Evolutionary conservation across 2,113 vertebrate genomes (phyloP).

Genomic region (Passer domesticus): DNA sequence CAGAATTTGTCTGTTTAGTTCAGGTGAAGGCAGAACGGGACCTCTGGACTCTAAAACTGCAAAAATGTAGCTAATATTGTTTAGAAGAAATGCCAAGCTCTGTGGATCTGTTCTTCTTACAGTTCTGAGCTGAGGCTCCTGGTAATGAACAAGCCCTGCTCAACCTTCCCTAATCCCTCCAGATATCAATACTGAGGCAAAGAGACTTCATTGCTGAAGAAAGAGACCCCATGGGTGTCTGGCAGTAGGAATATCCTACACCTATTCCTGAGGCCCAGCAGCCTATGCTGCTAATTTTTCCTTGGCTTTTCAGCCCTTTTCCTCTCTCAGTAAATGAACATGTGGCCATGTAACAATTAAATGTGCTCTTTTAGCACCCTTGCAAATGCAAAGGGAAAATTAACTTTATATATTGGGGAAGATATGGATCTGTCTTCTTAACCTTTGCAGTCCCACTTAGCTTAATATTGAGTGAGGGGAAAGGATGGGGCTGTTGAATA

Average conservation of each 20-base stretch:
- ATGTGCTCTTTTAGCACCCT: conserved; percentile 27
- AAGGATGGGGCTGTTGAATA: background rate
- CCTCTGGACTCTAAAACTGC: background rate
- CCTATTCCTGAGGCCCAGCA: background rate
- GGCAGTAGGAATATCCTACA: background rate
- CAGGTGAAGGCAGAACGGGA: background rate
- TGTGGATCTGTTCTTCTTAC: background rate
- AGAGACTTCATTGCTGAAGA: background rate
- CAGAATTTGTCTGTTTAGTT: background rate
- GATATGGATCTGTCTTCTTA: conserved; percentile 13
- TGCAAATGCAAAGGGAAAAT: conserved; percentile 21
- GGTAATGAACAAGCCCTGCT: background rate
- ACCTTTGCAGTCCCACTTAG: background rate
- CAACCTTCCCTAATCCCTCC: background rate
- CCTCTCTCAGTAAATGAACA: background rate
- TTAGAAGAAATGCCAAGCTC: background rate
- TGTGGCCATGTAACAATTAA: conserved; percentile 31
- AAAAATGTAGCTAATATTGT: background rate
- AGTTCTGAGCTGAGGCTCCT: background rate
- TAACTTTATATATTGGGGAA: background rate
- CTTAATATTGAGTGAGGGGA: background rate
- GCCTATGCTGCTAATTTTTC: background rate
- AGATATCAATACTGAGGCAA: background rate
- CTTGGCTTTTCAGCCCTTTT: background rate
- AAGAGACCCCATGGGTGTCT: background rate